A percentile compares a stretch with the other conserved stretches of the same genome.
Evolutionary conservation across 2,888 invertebrate genomes (phyloP).

Genomic region (Boloria selene): DNA sequence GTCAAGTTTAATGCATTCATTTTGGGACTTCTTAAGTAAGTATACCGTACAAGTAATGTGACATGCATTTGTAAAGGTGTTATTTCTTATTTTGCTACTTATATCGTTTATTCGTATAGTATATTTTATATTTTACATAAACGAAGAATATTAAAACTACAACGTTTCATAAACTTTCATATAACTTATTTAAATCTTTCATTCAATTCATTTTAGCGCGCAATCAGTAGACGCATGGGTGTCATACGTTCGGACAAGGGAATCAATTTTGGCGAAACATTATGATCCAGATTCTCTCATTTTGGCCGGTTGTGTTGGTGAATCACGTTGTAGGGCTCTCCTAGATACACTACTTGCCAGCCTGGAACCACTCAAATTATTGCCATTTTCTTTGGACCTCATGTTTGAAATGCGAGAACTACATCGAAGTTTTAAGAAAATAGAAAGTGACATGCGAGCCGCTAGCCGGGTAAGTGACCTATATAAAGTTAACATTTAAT

Average conservation of each 20-base stretch:
- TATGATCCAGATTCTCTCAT: slow-evolving; percentile 90
- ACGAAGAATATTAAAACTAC: too few species aligned
- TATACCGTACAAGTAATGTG: slow-evolving; percentile 45
- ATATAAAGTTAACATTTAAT: background rate
- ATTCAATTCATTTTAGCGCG: slow-evolving; percentile 76
- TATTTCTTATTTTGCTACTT: background rate
- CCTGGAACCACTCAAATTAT: slow-evolving; percentile 89
- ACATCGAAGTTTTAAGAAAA: slow-evolving; percentile 88
- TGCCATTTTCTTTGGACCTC: slow-evolving; percentile 91
- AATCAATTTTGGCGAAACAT: slow-evolving; percentile 90
- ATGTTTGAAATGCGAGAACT: slow-evolving; percentile 90
- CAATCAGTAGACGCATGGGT: slow-evolving; percentile 95
- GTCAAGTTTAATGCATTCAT: slow-evolving; percentile 95
- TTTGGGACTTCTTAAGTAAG: slow-evolving; percentile 92
- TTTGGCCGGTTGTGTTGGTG: slow-evolving; percentile 83
- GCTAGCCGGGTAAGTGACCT: slow-evolving; percentile 71
- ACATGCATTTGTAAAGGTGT: background rate
- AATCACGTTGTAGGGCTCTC: slow-evolving; percentile 81
- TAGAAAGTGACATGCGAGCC: slow-evolving; percentile 82
- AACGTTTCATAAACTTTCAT: too few species aligned
- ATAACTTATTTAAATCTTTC: too few species aligned
- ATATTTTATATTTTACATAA: too few species aligned
- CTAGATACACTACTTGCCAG: slow-evolving; percentile 89
- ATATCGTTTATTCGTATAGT: too few species aligned
- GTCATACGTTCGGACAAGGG: slow-evolving; percentile 91